Evolutionary conservation across 2,797 vertebrate genomes (phyloP).

Genomic region (Gymnoscopelus microlampas): DNA sequence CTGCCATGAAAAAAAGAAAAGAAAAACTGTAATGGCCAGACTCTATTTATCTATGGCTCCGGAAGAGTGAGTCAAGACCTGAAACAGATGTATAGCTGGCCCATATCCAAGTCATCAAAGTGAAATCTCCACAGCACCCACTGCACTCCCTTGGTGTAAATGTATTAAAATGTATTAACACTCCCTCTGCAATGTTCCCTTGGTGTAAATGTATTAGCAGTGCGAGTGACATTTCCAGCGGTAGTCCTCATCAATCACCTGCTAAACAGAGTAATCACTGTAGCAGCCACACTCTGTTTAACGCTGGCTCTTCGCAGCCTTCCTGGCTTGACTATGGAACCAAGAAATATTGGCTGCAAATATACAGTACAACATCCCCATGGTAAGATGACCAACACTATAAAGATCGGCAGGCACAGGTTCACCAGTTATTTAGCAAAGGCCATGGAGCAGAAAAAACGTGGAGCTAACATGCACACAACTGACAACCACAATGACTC

Average conservation of each 20-base stretch:
- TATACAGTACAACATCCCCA: conserved; percentile 40
- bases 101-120: conserved; percentile 30
- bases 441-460: conserved; percentile 18
- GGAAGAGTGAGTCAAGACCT: neutral
- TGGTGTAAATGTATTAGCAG: conserved; percentile 75
- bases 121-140: conserved; percentile 38
- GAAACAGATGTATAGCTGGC: conserved; percentile 23
- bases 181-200: conserved; percentile 64
- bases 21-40: conserved; percentile 22
- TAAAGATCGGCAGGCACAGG: conserved; percentile 34
- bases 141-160: conserved; percentile 50
- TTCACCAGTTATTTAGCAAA: conserved; percentile 30
- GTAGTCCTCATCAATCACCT: conserved; percentile 78
- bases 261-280: conserved; percentile 80
- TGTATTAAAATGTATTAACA: conserved; percentile 70
- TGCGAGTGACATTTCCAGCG: conserved; percentile 78
- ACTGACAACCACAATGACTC: neutral
- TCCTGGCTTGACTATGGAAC: conserved; percentile 48
- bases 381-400: conserved; percentile 34
- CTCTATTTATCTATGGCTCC: neutral
- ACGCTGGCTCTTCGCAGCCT: conserved; percentile 66
- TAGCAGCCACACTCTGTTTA: conserved; percentile 77
- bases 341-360: conserved; percentile 57
- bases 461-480: neutral
- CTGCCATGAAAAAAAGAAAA: conserved; percentile 16